phyloP scores from a whole-genome alignment of 2,888 invertebrate species.

The Rhingia rostrata region DNA sequence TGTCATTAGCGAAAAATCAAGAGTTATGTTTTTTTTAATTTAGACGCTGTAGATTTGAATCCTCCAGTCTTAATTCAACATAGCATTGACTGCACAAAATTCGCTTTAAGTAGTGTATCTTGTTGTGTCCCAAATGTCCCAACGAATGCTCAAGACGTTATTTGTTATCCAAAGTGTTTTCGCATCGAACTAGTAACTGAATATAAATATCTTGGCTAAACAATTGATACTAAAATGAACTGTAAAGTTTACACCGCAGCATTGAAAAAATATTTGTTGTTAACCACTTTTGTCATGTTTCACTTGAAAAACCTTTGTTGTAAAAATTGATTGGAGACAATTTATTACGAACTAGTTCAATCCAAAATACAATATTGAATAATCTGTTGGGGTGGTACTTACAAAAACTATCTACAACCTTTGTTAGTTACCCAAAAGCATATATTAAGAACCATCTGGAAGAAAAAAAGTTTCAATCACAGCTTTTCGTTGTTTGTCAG shows the following conservation, averaged over 20 bases:
- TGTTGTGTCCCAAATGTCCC: not conserved
- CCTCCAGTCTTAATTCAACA: not conserved
- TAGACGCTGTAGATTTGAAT: too few species aligned
- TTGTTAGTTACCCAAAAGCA: too few species aligned
- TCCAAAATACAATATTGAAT: too few species aligned
- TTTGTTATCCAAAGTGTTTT: not conserved
- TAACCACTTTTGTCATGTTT: not conserved
- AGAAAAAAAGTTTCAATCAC: too few species aligned
- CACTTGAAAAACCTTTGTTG: not conserved
- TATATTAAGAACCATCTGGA: too few species aligned
- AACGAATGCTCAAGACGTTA: not conserved
- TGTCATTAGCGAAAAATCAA: too few species aligned
- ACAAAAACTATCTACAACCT: too few species aligned
- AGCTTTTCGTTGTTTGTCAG: too few species aligned
- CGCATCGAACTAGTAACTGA: not conserved
- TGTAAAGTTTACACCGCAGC: too few species aligned
- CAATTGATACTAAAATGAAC: not conserved
- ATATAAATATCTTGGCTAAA: not conserved
- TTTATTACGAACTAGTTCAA: too few species aligned
- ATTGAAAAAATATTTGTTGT: not conserved
- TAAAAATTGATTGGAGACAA: not conserved
- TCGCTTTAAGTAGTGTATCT: not conserved
- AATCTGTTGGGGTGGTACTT: too few species aligned
- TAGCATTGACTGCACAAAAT: conserved; percentile 2
- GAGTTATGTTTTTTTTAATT: too few species aligned